phyloP scores from a whole-genome alignment of 2,113 vertebrate genomes.

The Ahaetulla prasina region DNA sequence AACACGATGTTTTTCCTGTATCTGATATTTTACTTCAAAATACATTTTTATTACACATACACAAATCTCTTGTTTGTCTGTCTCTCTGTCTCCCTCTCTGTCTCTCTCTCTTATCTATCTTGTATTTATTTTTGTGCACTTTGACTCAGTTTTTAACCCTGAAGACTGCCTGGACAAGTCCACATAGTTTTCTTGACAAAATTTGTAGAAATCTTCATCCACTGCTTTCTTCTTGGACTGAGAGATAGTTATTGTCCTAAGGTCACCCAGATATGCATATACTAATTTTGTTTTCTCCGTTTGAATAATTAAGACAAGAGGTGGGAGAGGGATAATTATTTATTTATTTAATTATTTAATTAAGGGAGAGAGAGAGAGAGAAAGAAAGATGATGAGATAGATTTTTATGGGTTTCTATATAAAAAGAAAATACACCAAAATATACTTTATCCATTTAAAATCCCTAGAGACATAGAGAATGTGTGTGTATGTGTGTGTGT shows the following conservation, averaged over 20 bases:
- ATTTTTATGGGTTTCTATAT: slow-evolving; percentile 45
- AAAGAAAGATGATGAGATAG: slow-evolving; percentile 27
- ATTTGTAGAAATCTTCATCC: not conserved
- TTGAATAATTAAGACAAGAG: not conserved
- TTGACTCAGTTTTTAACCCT: not conserved
- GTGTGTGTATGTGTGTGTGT: not conserved
- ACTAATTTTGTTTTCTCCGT: not conserved
- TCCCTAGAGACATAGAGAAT: slow-evolving; percentile 26
- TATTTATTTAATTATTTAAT: too few relatives aligned
- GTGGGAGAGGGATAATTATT: too few relatives aligned
- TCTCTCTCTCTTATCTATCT: too few relatives aligned
- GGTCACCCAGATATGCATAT: not conserved
- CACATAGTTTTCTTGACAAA: not conserved
- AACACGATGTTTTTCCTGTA: too few relatives aligned
- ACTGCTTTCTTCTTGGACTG: not conserved
- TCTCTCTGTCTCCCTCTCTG: not conserved
- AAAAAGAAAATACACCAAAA: slow-evolving; percentile 13
- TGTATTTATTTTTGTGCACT: too few relatives aligned
- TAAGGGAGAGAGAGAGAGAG: not conserved
- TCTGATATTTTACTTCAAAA: too few relatives aligned
- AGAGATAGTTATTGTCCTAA: too few relatives aligned
- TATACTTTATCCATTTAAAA: slow-evolving; percentile 5
- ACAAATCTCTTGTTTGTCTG: too few relatives aligned
- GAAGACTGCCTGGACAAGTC: not conserved
- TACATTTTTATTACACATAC: too few relatives aligned